Evolutionary conservation across 2,797 vertebrate species (phyloP).

Genomic region (Liasis olivaceus): DNA sequence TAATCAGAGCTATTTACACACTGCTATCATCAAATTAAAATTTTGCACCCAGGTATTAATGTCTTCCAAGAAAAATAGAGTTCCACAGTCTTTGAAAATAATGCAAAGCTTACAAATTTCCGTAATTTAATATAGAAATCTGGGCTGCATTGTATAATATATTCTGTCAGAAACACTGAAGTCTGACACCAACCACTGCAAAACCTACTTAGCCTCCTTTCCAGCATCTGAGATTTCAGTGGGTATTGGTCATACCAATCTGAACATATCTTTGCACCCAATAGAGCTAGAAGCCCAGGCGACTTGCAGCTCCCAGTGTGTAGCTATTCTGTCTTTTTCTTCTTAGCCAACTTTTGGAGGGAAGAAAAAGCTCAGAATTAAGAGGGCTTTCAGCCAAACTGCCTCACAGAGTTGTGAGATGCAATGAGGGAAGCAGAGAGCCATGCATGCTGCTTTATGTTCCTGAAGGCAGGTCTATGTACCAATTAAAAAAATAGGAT

Average conservation of each 20-base stretch:
- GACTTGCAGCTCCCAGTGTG: neutral
- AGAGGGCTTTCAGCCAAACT: neutral
- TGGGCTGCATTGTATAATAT: neutral
- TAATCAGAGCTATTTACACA: neutral
- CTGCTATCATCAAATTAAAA: neutral
- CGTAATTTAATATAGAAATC: neutral
- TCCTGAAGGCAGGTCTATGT: neutral
- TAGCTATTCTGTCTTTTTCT: neutral
- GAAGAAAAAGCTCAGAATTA: neutral
- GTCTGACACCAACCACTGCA: neutral
- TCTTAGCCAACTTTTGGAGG: neutral
- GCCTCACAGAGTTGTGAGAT: neutral
- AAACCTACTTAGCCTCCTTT: neutral
- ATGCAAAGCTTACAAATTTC: neutral
- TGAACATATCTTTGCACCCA: neutral
- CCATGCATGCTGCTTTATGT: neutral
- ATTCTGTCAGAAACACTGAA: neutral
- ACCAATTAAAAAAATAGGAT: neutral
- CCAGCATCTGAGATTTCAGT: neutral
- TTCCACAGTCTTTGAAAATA: neutral
- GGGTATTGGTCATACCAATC: neutral
- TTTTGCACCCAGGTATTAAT: neutral
- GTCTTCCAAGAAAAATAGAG: neutral
- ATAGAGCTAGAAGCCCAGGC: neutral
- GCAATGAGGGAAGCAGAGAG: neutral